Evolutionary conservation across 2,888 invertebrate genomes (phyloP), one percentile per base, ranked within the genome.

Genomic region (Lottia scabra): DNA sequence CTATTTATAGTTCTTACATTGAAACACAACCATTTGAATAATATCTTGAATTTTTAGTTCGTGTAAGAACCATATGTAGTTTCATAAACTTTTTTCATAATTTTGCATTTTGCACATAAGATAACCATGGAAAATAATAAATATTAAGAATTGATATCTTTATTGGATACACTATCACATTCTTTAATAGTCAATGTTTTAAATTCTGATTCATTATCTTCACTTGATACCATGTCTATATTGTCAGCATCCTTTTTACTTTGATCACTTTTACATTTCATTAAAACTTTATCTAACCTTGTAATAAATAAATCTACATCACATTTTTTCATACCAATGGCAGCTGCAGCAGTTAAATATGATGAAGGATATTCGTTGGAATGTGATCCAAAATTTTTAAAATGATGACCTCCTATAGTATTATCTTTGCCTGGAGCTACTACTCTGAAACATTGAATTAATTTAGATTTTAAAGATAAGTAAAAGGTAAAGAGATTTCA

Each of bases 321-420:
- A 3, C 88, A 83, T 78, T 91, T 91, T 65, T 91, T 92, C 88
- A 94, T 92, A 4, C 95, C 95, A 48, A 95, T 89, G 8, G 93
- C 91, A 3, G 94, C 94, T 19, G 95, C 94, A 67, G 93, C 94
- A 4, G 95, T 95, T 78, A 95, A 89, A 86, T 95, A 95, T 2
- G 93, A 92, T 74, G 90, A 89, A 15, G 91, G 91, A 80, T 92
- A 92, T 78, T 90, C 89, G 80, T 91, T 90, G 78, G 91, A 91
- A 87, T 95, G 94, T 13, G 93, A 91, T 66, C 94, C 94, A 93
- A 94, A 95, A 71, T 93, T 94, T 30, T 77, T 76, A 75, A 91
- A 90, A n/a, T 73, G 79, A 71, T 83, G 79, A 27, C 86, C 85
- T 67, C 78, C 78, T 2, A 86, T 82, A 16, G 80, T 78, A 63